These are phyloP conservation scores for Pachyseris speciosa DNA, from an alignment of 64 coral and sea anemone genomes.

Conservation along the genomic window DNA sequence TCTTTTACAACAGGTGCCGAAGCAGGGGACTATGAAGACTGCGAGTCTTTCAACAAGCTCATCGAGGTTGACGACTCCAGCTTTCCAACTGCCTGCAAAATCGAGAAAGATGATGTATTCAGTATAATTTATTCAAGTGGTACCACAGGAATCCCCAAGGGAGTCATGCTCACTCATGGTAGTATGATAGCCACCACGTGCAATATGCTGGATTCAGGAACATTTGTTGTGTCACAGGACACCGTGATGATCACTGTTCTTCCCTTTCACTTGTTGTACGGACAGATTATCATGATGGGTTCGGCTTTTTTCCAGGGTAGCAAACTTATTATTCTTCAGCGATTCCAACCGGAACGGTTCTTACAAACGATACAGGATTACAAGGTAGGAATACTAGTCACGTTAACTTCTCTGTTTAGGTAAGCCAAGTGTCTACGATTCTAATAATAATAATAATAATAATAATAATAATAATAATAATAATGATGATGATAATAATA, in stretches of 20 bases:
- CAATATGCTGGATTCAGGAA: not conserved
- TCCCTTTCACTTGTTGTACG: constrained; percentile 39
- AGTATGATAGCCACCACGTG: constrained; percentile 36
- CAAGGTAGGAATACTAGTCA: constrained; percentile 34
- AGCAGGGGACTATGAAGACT: constrained; percentile 19
- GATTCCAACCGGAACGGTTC: constrained; percentile 34
- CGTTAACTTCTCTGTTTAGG: too few relatives aligned
- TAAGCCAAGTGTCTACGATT: too few relatives aligned
- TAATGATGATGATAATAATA: too few relatives aligned
- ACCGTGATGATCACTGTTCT: constrained; percentile 6
- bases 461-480: too few relatives aligned
- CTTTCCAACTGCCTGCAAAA: constrained; percentile 27
- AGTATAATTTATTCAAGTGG: constrained; percentile 73
- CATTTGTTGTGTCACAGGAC: not conserved
- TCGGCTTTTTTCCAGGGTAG: not conserved
- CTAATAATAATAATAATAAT: too few relatives aligned
- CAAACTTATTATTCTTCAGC: not conserved
- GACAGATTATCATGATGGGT: constrained; percentile 9
- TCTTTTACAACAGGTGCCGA: not conserved
- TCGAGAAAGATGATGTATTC: constrained; percentile 61
- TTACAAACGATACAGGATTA: constrained; percentile 53
- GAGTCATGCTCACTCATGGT: constrained; percentile 76
- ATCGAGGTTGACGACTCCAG: constrained; percentile 39
- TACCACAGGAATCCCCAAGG: constrained; percentile 75
- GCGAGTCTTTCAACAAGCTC: constrained; percentile 10